Evolutionary conservation across 2,888 invertebrate genomes (phyloP), one percentile per base, ranked within the genome.

Genomic region (Pollenia labialis): DNA sequence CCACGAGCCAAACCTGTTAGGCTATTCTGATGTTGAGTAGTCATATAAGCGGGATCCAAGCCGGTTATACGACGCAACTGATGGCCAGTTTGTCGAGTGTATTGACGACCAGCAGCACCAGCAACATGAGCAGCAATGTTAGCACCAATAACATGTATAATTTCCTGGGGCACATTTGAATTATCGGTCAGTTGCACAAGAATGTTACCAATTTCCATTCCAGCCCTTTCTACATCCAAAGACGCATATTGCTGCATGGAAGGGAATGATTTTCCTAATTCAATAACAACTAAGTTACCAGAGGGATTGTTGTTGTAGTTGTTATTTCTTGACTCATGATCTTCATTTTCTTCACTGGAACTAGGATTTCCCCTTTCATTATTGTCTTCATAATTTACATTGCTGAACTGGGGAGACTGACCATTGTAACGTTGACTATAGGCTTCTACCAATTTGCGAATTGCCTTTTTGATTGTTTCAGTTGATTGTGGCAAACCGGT

Each of bases 61-160:
- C 91, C 93, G 60, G 93, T 93, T 58, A 93, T 90, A 74, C 92
- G 92, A 44, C 91, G 92, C 85, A 93, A 85, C 85, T 90, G 88
- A 77, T 92, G 89, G 23, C 91, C 91, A 46, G 91, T 93, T 8
- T 89, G 79, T 52, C 90, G 90, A 32, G 90, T 90, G 87, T 90
- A 92, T 46, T 91, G 89, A 75, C 91, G 89, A 32, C 91, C 93
- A 79, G 91, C 92, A 48, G 89, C 90, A 69, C 93, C 93, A 72
- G 90, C 92, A 77, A 93, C 91, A 79, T 93, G 93, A 48, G 93
- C 92, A 60, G 90, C 91, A 48, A 92, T 83, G 79, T 90, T 90
- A 60, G 92, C 91, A 32, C 91, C 93, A 56, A 93, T 90, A 72
- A 93, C 40, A 12, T 92, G 91, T 42, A 93, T 88, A 66, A 90